A percentile compares a stretch with the other conserved stretches of the same genome.
Evolutionary conservation across 2,888 invertebrate species (phyloP).

Genomic region (Megaustenia siamemsis): DNA sequence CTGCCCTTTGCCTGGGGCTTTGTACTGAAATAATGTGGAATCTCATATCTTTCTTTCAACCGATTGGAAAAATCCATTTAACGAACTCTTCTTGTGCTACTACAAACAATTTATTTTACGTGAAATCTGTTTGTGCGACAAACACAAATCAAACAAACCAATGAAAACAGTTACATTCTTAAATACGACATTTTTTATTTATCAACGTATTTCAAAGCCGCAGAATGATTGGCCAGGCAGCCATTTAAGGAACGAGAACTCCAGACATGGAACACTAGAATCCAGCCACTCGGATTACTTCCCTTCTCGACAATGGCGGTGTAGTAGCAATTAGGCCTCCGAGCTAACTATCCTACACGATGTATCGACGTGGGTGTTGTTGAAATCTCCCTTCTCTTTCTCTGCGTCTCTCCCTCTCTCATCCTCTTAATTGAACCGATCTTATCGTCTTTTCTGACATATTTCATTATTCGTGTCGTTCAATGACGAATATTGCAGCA

Average conservation of each 20-base stretch:
- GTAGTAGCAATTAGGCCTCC: conserved; percentile 4
- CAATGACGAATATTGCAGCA: neutral
- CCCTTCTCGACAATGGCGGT: conserved; percentile 4
- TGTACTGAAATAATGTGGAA: no score
- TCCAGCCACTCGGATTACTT: conserved; percentile 5
- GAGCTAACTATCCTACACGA: conserved; percentile 10
- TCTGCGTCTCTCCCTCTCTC: no score
- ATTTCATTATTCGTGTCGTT: neutral
- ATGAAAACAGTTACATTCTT: neutral
- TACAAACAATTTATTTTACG: no score
- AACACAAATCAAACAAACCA: no score
- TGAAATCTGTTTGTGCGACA: no score
- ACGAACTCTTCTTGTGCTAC: no score
- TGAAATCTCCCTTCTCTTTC: neutral
- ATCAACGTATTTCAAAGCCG: neutral
- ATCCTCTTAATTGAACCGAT: neutral
- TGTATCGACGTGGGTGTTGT: neutral
- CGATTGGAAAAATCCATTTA: no score
- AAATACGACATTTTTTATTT: neutral
- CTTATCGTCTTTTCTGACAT: neutral
- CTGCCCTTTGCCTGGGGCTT: no score
- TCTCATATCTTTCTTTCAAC: no score
- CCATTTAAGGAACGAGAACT: neutral
- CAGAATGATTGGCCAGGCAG: neutral
- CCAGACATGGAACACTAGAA: neutral